phyloP scores from a whole-genome alignment of 2,797 vertebrate genomes.

The Xerus rutilus region DNA sequence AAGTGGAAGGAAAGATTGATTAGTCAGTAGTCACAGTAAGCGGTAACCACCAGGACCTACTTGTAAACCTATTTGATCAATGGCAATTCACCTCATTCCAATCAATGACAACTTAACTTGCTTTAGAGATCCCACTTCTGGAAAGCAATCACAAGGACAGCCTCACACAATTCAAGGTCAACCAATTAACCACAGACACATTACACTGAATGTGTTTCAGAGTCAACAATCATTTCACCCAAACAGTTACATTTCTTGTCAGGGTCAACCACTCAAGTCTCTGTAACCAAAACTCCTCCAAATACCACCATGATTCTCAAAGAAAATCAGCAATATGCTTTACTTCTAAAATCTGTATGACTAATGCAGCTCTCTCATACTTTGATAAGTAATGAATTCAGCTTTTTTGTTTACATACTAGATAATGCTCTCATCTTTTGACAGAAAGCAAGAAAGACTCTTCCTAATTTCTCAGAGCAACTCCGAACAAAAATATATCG shows the following conservation, averaged over 20 bases:
- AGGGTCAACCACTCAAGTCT: conserved; percentile 41
- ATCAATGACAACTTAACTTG: conserved; percentile 59
- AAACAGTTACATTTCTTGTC: not conserved
- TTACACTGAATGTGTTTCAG: conserved; percentile 36
- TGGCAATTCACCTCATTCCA: conserved; percentile 44
- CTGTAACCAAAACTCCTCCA: conserved; percentile 5
- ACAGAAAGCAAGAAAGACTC: conserved; percentile 21
- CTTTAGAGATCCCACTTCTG: conserved; percentile 53
- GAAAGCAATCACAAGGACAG: conserved; percentile 46
- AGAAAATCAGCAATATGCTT: not conserved
- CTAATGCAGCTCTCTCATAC: conserved; percentile 33
- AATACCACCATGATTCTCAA: not conserved
- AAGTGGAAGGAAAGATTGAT: not conserved
- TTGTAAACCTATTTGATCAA: conserved; percentile 50
- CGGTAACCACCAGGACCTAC: conserved; percentile 32
- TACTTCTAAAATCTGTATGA: not conserved
- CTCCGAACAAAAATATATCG: conserved; percentile 41
- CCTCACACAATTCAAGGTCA: conserved; percentile 52
- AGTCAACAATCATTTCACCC: conserved; percentile 18
- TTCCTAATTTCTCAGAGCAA: conserved; percentile 51
- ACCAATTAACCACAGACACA: conserved; percentile 45
- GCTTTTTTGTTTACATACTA: conserved; percentile 37
- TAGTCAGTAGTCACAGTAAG: conserved; percentile 38
- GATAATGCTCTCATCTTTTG: conserved; percentile 1
- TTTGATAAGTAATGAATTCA: conserved; percentile 26